These are phyloP conservation scores for Helicorthomorpha holstii DNA, from an alignment of 1,140 invertebrate genomes.

Conservation along the genomic window DNA sequence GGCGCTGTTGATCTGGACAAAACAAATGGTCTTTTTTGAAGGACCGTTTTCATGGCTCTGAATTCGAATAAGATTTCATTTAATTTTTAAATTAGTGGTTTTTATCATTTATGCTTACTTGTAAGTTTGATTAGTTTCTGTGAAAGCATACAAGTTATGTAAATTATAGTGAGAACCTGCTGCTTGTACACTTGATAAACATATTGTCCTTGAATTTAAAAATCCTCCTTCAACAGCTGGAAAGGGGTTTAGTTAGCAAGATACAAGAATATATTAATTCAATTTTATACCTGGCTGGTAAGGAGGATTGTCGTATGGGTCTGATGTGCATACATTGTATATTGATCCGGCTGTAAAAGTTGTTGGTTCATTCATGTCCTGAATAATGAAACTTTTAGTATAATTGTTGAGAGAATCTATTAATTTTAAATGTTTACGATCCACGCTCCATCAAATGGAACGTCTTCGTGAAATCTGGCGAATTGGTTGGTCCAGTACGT, in stretches of 20 bases:
- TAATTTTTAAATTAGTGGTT: too few relatives aligned
- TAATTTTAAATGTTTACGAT: too few relatives aligned
- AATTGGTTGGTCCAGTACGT: slow-evolving; percentile 60
- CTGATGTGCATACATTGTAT: slow-evolving; percentile 27
- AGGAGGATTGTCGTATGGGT: slow-evolving; percentile 44
- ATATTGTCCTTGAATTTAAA: slow-evolving; percentile 54
- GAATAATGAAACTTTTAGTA: too few relatives aligned
- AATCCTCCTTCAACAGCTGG: slow-evolving; percentile 25
- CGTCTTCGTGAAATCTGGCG: slow-evolving; percentile 39
- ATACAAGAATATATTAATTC: too few relatives aligned
- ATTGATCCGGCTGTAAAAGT: slow-evolving; percentile 52
- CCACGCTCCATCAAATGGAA: slow-evolving; percentile 63
- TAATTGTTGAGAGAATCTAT: too few relatives aligned
- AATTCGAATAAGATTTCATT: too few relatives aligned
- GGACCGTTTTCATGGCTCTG: slow-evolving; percentile 46
- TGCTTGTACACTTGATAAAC: slow-evolving; percentile 58
- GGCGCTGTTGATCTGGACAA: slow-evolving; percentile 67
- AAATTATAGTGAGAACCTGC: slow-evolving; percentile 43
- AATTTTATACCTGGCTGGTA: slow-evolving; percentile 39
- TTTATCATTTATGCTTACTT: slow-evolving; percentile 39
- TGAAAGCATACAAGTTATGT: slow-evolving; percentile 66
- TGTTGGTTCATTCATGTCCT: slow-evolving; percentile 65
- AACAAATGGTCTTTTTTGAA: slow-evolving; percentile 56
- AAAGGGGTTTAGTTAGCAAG: too few relatives aligned
- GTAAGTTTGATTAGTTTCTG: slow-evolving; percentile 48